These are phyloP conservation scores for Phalacrocorax pelagicus DNA, from an alignment of 2,113 vertebrate genomes.

Conservation along the genomic window DNA sequence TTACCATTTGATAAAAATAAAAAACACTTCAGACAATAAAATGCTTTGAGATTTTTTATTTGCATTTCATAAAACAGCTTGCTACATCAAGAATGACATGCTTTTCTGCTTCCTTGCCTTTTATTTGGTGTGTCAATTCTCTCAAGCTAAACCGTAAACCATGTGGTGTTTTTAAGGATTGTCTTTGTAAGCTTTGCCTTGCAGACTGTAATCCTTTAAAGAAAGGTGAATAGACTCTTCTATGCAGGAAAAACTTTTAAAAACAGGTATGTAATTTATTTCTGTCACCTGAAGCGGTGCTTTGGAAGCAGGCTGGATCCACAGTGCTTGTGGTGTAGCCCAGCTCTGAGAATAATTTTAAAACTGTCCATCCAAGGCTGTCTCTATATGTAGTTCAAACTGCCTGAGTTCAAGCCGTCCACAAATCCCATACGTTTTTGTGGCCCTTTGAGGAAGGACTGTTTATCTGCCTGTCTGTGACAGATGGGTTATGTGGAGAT, in stretches of 20 bases:
- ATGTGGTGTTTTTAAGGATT: neutral
- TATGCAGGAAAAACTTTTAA: neutral
- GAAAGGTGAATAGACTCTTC: neutral
- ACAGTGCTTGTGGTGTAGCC: accelerated
- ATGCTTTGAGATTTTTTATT: neutral
- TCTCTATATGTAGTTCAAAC: neutral
- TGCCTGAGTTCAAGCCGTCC: neutral
- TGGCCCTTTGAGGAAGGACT: neutral
- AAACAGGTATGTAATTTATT: neutral
- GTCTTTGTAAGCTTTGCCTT: neutral
- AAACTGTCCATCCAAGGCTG: neutral
- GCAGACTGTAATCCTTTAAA: neutral
- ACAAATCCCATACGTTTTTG: neutral
- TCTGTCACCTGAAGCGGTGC: neutral
- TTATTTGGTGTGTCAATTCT: neutral
- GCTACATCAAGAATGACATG: neutral
- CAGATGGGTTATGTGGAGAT: neutral
- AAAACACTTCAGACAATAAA: neutral
- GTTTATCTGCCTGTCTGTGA: neutral
- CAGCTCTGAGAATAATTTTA: neutral
- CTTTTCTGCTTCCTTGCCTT: neutral
- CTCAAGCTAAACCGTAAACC: neutral
- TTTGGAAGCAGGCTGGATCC: neutral
- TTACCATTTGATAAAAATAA: neutral
- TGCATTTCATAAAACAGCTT: neutral